These are phyloP conservation scores for Pelusios castaneus DNA, from an alignment of 2,113 vertebrate genomes.

Conservation along the genomic window DNA sequence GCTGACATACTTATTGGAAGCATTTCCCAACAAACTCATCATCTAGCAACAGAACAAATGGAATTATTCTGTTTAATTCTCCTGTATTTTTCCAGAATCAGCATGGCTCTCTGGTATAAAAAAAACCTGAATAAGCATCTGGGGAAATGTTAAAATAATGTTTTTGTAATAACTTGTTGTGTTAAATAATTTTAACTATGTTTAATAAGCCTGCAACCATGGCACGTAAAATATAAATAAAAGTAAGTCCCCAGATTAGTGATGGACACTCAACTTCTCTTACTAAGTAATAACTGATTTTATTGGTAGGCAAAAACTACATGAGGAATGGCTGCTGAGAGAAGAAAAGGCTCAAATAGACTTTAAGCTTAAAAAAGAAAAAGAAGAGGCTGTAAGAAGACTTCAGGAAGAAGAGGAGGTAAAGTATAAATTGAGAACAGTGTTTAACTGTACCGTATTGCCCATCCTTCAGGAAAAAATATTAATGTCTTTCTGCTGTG, in stretches of 20 bases:
- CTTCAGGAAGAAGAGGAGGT: constrained; percentile 95
- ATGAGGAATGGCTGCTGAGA: constrained; percentile 90
- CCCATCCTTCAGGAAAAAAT: not conserved
- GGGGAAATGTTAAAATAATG: not conserved
- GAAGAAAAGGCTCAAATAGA: constrained; percentile 92
- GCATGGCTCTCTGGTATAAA: not conserved
- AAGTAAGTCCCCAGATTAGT: not conserved
- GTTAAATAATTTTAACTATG: not conserved
- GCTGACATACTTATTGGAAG: not conserved
- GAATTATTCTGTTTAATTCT: not conserved
- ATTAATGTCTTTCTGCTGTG: not conserved
- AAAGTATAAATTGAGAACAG: not conserved
- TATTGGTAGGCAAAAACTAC: constrained; percentile 82
- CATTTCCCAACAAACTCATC: not conserved
- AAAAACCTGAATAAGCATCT: not conserved
- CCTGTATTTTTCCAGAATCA: not conserved
- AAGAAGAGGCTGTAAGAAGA: constrained; percentile 86
- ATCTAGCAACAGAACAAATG: not conserved
- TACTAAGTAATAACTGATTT: constrained; percentile 31
- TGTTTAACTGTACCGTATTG: not conserved
- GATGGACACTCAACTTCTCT: not conserved
- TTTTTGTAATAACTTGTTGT: not conserved
- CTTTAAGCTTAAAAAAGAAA: constrained; percentile 85
- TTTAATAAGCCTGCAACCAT: not conserved
- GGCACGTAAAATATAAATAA: not conserved